These are phyloP conservation scores for Phocides pigmalion DNA, from an alignment of 1,140 invertebrate species.

Conservation along the genomic window DNA sequence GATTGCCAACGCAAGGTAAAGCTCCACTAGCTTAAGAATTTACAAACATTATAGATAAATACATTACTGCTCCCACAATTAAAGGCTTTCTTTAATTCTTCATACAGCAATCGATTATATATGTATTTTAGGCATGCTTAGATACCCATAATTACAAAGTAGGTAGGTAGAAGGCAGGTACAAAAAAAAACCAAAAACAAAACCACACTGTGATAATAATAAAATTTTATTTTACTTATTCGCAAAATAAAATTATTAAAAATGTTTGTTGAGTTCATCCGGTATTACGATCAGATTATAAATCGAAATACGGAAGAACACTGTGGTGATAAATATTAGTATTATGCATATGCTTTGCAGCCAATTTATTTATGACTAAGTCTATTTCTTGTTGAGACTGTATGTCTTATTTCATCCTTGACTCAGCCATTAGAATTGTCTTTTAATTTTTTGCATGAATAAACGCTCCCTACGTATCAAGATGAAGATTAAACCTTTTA, in stretches of 20 bases:
- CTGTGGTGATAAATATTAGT: slow-evolving; percentile 20
- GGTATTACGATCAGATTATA: background rate
- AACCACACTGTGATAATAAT: too few species aligned
- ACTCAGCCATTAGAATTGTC: slow-evolving; percentile 36
- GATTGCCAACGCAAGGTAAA: too few species aligned
- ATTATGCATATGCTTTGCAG: slow-evolving; percentile 24
- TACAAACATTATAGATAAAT: too few species aligned
- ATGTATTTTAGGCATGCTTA: too few species aligned
- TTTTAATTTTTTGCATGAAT: slow-evolving; percentile 33
- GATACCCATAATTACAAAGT: too few species aligned
- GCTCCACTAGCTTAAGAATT: too few species aligned
- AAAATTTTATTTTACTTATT: too few species aligned
- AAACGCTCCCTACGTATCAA: slow-evolving; percentile 2
- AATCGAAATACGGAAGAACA: slow-evolving; percentile 22
- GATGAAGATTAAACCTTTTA: background rate
- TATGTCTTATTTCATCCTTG: slow-evolving; percentile 39
- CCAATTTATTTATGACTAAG: slow-evolving; percentile 40
- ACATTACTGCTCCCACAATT: too few species aligned
- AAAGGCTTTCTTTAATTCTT: too few species aligned
- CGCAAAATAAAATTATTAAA: background rate
- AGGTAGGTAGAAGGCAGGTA: too few species aligned
- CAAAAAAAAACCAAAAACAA: too few species aligned
- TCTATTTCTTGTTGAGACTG: slow-evolving; percentile 37
- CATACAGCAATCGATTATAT: too few species aligned
- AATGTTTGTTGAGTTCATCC: background rate